These are phyloP conservation scores for Grammomys dolichurus DNA, from an alignment of 2,113 vertebrate species.

Conservation along the genomic window DNA sequence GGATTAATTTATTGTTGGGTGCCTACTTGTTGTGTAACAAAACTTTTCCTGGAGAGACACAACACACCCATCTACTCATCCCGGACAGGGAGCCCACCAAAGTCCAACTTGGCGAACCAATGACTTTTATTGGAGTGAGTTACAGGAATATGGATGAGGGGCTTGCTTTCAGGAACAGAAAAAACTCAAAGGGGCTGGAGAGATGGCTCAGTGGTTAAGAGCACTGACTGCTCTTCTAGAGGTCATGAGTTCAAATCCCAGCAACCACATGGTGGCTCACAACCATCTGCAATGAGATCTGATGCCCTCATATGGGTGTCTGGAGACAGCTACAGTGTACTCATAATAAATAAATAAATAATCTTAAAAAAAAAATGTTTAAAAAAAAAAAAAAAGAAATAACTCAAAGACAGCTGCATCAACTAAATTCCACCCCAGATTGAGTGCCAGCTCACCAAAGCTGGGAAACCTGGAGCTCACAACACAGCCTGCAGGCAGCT, in stretches of 20 bases:
- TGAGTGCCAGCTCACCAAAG: background rate
- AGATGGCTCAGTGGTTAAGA: too few relatives aligned
- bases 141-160: background rate
- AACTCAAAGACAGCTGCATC: conserved; percentile 11
- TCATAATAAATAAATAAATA: too few relatives aligned
- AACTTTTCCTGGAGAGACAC: background rate
- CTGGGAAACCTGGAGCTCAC: background rate
- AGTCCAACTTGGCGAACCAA: background rate
- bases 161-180: background rate
- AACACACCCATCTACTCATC: background rate
- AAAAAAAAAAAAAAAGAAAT: too few relatives aligned
- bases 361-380: too few relatives aligned
- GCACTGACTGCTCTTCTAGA: too few relatives aligned
- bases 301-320: too few relatives aligned
- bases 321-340: too few relatives aligned
- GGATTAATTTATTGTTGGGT: background rate
- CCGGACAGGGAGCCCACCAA: background rate
- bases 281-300: too few relatives aligned
- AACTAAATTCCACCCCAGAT: background rate
- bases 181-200: conserved; percentile 17
- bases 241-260: too few relatives aligned
- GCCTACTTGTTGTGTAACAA: background rate
- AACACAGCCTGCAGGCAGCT: background rate
- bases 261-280: too few relatives aligned
- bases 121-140: background rate